phyloP scores from a whole-genome alignment of 2,888 invertebrate genomes.

The Adelphocoris suturalis region DNA sequence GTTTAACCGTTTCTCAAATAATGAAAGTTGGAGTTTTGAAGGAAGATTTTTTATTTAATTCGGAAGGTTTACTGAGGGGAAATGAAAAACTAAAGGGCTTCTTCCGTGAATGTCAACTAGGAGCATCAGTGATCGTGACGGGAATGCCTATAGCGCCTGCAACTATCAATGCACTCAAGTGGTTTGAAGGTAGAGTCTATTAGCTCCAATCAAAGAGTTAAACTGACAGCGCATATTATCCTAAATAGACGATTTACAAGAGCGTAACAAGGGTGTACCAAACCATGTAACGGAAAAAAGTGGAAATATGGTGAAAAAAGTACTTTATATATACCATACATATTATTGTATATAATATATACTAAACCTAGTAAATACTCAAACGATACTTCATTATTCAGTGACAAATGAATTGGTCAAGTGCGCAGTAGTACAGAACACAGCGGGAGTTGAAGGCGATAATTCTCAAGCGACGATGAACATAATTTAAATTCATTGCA shows the following conservation, averaged over 20 bases:
- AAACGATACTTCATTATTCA: not conserved
- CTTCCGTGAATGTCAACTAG: slow-evolving; percentile 39
- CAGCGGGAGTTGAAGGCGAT: too few relatives aligned
- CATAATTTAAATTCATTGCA: too few relatives aligned
- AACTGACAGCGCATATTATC: not conserved
- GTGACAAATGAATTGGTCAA: too few relatives aligned
- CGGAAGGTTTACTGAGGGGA: not conserved
- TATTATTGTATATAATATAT: too few relatives aligned
- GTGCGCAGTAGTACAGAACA: too few relatives aligned
- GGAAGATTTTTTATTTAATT: not conserved
- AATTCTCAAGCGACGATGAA: too few relatives aligned
- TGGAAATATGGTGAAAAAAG: too few relatives aligned
- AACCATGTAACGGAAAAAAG: not conserved
- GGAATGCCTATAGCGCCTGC: slow-evolving; percentile 44
- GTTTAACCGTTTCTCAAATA: too few relatives aligned
- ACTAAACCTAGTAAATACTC: too few relatives aligned
- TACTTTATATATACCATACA: too few relatives aligned
- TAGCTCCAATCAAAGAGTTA: slow-evolving; percentile 49
- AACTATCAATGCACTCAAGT: slow-evolving; percentile 54
- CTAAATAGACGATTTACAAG: not conserved
- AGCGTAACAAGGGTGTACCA: not conserved
- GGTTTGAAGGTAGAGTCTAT: slow-evolving; percentile 52
- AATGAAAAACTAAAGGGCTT: slow-evolving; percentile 18
- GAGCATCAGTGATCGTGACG: slow-evolving; percentile 8
- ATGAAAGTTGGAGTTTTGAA: slow-evolving; percentile 9